A percentile compares a stretch with the other conserved stretches of the same genome.
Evolutionary conservation across 2,888 invertebrate genomes (phyloP).

Genomic region (Hydrotaea cyrtoneurina): DNA sequence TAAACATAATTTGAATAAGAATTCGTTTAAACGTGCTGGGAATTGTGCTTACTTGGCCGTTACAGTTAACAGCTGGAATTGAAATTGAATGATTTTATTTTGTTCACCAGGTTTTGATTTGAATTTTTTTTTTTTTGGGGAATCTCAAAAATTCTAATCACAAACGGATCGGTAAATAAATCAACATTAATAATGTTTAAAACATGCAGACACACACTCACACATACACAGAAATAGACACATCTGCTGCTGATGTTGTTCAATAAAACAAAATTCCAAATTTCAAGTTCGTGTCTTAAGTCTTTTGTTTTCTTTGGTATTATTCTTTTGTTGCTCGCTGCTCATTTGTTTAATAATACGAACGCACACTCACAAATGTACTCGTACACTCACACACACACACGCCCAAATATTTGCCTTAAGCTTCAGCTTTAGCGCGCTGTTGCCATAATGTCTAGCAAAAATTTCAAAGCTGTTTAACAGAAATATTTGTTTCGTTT

Average conservation of each 20-base stretch:
- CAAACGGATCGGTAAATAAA: slow-evolving; percentile 10
- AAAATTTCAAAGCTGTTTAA: slow-evolving; percentile 33
- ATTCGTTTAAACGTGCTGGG: too few relatives aligned
- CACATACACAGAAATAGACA: not conserved
- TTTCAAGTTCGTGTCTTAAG: slow-evolving; percentile 50
- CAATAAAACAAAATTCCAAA: not conserved
- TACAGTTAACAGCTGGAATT: too few relatives aligned
- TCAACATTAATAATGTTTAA: slow-evolving; percentile 16
- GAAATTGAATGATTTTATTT: too few relatives aligned
- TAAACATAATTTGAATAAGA: too few relatives aligned
- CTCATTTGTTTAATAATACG: slow-evolving; percentile 21
- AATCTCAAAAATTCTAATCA: slow-evolving; percentile 15
- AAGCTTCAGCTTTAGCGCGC: slow-evolving; percentile 54
- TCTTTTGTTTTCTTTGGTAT: slow-evolving; percentile 40
- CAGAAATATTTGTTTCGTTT: slow-evolving; percentile 20
- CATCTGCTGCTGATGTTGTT: not conserved
- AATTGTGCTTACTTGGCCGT: too few relatives aligned
- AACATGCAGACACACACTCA: not conserved
- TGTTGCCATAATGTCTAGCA: slow-evolving; percentile 41
- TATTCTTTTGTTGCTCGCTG: not conserved
- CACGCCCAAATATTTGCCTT: slow-evolving; percentile 46
- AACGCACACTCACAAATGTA: not conserved
- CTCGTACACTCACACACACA: not conserved
- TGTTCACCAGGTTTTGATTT: too few relatives aligned
- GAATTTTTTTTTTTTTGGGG: too few relatives aligned